Base-by-base conservation (phyloP, 2,797 vertebrate genomes). In the Aphelocoma californica region DNA sequence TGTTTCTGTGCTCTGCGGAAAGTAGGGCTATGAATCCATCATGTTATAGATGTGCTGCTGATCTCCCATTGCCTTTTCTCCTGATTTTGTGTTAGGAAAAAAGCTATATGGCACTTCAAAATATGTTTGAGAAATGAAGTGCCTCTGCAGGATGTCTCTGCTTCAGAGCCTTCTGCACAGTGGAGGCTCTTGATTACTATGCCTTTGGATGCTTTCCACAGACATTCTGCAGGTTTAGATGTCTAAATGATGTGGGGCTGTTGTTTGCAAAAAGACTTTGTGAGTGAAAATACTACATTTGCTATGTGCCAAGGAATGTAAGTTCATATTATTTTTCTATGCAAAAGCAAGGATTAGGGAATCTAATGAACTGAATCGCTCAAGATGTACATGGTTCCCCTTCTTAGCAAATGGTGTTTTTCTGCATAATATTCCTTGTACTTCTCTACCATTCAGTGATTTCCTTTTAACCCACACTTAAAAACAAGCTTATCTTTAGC, bases 171-270 rank as follows among this genome's bases (percentile, higher is more conserved):
- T 86, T 66, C 82, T 79, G 62, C 89, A 86, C 69, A 75, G 89
- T 75, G 48, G 48, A 86, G 23, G 13, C 38, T 82, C 69, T 79
- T 32, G 26, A 89, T 54, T 80, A 34, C 81, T 67, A 26, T 70
- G 67, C n/a, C 70, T 80, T 92, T 87, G 87, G 79, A 93, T 86
- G 42, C 28, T 82, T 95, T 94, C 44, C 72, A 81, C 45, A 82
- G 70, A 18, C n/a, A 12, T 56, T 86, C 58, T 83, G 40, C 50
- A 62, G 79, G 50, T 66, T 84, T 80, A 58, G 57, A 54, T 58
- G 32, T 65, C 81, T 82, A 20, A 71, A 61, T 69, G 24, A 73
- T 29, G 18, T 45, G 28, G 45, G n/a, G 26, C 14, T 88, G 61
- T 67, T 96, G 62, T 91, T 91, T 69, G 26, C 44, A 81, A 42